phyloP scores from a whole-genome alignment of 2,888 invertebrate genomes.

The Sceliomorpha sp. region DNA sequence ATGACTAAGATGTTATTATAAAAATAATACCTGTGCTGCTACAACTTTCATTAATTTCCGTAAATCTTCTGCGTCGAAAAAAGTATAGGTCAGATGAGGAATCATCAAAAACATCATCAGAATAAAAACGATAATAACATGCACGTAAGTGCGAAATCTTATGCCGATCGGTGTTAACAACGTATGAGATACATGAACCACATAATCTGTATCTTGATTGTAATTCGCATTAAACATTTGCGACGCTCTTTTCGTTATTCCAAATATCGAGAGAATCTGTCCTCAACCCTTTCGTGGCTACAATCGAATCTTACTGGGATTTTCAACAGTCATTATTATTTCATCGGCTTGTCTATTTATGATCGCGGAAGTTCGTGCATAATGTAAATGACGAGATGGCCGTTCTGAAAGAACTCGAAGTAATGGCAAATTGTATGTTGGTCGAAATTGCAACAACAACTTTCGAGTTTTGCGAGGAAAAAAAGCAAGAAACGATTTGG shows the following conservation, averaged over 20 bases:
- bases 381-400: slow-evolving; percentile 4
- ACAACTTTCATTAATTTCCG: slow-evolving; percentile 71
- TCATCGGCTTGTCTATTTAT: slow-evolving; percentile 7
- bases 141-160: slow-evolving; percentile 60
- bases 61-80: slow-evolving; percentile 71
- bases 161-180: slow-evolving; percentile 71
- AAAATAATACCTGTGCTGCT: slow-evolving; percentile 60
- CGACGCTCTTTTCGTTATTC: slow-evolving; percentile 15
- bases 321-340: slow-evolving; percentile 19
- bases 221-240: slow-evolving; percentile 60
- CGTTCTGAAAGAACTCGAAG: slow-evolving; percentile 2
- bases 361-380: slow-evolving; percentile 1
- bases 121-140: slow-evolving; percentile 63
- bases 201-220: slow-evolving; percentile 64
- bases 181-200: slow-evolving; percentile 63
- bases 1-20: too few species aligned
- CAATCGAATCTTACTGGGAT: neutral
- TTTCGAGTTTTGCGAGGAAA: too few species aligned
- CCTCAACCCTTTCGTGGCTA: neutral
- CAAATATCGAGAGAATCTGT: neutral
- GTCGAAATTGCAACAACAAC: neutral
- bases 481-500: too few species aligned
- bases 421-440: neutral
- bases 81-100: slow-evolving; percentile 71
- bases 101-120: slow-evolving; percentile 69